Percentiles rank a stretch among this genome's conserved stretches.
These are phyloP conservation scores for Nannoperca obscura DNA, from an alignment of 2,797 vertebrate genomes.

Conservation along the genomic window DNA sequence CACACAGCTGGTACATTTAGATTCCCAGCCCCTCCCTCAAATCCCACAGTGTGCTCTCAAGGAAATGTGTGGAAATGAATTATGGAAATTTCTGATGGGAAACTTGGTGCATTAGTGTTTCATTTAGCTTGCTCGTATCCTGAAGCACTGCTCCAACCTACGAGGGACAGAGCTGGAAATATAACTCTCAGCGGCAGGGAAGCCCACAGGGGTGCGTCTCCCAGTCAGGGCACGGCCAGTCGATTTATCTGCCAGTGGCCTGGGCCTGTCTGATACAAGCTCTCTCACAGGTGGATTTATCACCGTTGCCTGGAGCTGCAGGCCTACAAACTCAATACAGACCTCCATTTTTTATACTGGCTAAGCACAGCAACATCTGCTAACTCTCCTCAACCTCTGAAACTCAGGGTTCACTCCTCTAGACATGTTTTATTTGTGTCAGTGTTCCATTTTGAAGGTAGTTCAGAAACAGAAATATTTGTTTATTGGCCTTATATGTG, in stretches of 20 bases:
- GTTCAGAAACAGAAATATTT: constrained; percentile 32
- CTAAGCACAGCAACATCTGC: constrained; percentile 79
- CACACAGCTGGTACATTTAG: constrained; percentile 80
- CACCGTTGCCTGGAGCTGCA: constrained; percentile 81
- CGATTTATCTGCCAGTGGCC: constrained; percentile 88
- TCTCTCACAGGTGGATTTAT: constrained; percentile 88
- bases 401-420: constrained; percentile 68
- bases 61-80: constrained; percentile 89
- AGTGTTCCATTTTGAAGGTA: constrained; percentile 66
- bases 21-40: constrained; percentile 82
- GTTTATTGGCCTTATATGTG: not conserved
- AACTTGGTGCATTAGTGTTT: constrained; percentile 87
- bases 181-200: constrained; percentile 84
- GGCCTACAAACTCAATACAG: constrained; percentile 78
- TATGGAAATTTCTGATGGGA: constrained; percentile 91
- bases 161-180: constrained; percentile 84
- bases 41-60: constrained; percentile 85
- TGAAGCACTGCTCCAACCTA: constrained; percentile 83
- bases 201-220: constrained; percentile 83
- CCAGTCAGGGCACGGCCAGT: constrained; percentile 78
- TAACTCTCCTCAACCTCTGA: constrained; percentile 79
- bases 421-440: constrained; percentile 74
- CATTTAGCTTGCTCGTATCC: constrained; percentile 85
- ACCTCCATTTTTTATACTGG: constrained; percentile 79
- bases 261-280: constrained; percentile 86